Percentiles rank a stretch among this genome's conserved stretches.
phyloP scores from a whole-genome alignment of 2,888 invertebrate species.

The Sarcophaga variegata region DNA sequence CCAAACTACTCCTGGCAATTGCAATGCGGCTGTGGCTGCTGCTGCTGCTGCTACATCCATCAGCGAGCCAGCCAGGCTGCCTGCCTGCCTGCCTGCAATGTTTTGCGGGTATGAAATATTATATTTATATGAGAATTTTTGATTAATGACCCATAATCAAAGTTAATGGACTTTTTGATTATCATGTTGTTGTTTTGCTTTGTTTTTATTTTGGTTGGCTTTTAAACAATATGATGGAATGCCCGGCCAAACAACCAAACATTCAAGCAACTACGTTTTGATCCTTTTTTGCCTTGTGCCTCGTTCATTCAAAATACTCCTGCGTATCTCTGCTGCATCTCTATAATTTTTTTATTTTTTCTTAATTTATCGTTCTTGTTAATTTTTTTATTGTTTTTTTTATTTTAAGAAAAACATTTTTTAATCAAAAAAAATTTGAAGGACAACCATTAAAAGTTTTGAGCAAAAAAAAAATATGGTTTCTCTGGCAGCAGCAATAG shows the following conservation, averaged over 20 bases:
- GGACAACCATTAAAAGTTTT: slow-evolving; percentile 34
- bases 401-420: neutral
- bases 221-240: slow-evolving; percentile 62
- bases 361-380: slow-evolving; percentile 25
- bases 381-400: neutral
- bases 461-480: neutral
- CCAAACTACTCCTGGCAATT: slow-evolving; percentile 5
- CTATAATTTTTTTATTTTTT: slow-evolving; percentile 22
- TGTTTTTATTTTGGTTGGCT: neutral
- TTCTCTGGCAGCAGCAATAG: slow-evolving; percentile 7
- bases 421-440: slow-evolving; percentile 22
- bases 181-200: slow-evolving; percentile 62
- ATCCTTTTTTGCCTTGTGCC: neutral
- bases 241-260: slow-evolving; percentile 38
- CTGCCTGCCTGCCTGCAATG: slow-evolving; percentile 40
- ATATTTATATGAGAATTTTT: slow-evolving; percentile 70
- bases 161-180: slow-evolving; percentile 70
- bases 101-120: slow-evolving; percentile 68
- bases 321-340: slow-evolving; percentile 13
- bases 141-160: slow-evolving; percentile 70
- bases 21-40: slow-evolving; percentile 39
- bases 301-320: slow-evolving; percentile 29
- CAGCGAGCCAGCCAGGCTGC: slow-evolving; percentile 49
- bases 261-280: neutral
- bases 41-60: slow-evolving; percentile 24